phyloP scores from a whole-genome alignment of 2,888 invertebrate genomes.

The Melieria picta region DNA sequence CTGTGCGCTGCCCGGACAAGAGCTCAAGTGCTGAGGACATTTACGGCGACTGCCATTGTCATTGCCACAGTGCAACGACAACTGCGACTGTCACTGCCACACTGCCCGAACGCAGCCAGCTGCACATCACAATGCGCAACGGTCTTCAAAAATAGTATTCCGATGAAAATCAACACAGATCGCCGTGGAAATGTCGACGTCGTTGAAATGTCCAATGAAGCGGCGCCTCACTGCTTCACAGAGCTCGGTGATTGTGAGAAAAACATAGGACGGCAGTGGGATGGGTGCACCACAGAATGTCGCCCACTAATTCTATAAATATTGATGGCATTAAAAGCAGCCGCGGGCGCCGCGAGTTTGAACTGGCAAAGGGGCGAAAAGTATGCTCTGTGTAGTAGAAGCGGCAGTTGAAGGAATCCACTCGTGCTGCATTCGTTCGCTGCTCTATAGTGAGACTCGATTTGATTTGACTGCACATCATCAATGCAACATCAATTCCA shows the following conservation, averaged over 20 bases:
- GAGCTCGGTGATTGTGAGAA: too few relatives aligned
- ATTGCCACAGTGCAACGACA: too few relatives aligned
- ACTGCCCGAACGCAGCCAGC: too few relatives aligned
- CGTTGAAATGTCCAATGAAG: too few relatives aligned
- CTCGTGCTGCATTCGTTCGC: background rate
- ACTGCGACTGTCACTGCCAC: too few relatives aligned
- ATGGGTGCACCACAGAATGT: slow-evolving; percentile 2
- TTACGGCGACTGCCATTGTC: too few relatives aligned
- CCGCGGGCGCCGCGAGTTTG: background rate
- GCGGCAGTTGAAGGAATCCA: background rate
- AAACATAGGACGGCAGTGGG: background rate
- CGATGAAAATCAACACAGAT: background rate
- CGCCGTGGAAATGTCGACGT: background rate
- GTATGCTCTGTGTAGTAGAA: background rate
- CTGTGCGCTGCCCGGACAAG: too few relatives aligned
- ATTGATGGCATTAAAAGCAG: slow-evolving; percentile 23
- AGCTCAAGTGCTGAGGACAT: too few relatives aligned
- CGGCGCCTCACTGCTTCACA: too few relatives aligned
- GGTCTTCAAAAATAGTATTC: background rate
- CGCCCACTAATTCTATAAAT: slow-evolving; percentile 30
- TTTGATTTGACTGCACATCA: slow-evolving; percentile 40
- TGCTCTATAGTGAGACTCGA: background rate
- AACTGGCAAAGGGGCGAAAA: background rate
- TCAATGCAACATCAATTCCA: slow-evolving; percentile 59
- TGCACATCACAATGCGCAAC: background rate